Evolutionary conservation across 2,888 invertebrate genomes (phyloP).

Genomic region (Seladonia tumulorum): DNA sequence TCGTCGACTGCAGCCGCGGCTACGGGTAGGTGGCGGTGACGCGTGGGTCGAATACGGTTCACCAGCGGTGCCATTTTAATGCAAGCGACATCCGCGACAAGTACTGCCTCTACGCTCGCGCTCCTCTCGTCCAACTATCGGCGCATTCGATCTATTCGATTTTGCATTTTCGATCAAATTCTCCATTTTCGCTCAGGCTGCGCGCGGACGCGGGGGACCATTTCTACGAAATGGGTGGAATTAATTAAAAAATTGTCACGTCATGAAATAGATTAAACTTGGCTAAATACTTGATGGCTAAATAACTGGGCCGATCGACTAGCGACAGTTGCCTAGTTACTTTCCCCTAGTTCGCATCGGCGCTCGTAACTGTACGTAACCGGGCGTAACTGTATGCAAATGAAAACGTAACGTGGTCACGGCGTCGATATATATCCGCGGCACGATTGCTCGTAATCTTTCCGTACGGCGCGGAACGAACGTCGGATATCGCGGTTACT

Average conservation of each 20-base stretch:
- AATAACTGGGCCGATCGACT: background rate
- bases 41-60: slow-evolving; percentile 49
- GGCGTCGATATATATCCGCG: background rate
- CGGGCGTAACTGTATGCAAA: slow-evolving; percentile 1
- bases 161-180: background rate
- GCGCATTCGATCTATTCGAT: background rate
- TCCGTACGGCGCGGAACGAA: slow-evolving; percentile 12
- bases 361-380: background rate
- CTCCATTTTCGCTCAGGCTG: too few species aligned
- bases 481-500: slow-evolving; percentile 38
- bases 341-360: background rate
- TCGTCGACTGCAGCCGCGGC: slow-evolving; percentile 19
- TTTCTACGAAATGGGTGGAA: too few species aligned
- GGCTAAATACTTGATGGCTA: background rate
- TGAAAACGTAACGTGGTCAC: slow-evolving; percentile 19
- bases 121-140: background rate
- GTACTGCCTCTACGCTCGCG: background rate
- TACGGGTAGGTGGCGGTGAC: slow-evolving; percentile 51
- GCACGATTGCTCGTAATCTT: background rate
- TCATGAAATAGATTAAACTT: too few species aligned
- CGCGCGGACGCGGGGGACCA: too few species aligned
- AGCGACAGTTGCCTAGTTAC: background rate
- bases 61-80: slow-evolving; percentile 39
- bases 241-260: too few species aligned
- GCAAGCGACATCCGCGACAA: background rate